Conservation (phyloP, 2,113 vertebrate species). For the Larimichthys crocea region DNA sequence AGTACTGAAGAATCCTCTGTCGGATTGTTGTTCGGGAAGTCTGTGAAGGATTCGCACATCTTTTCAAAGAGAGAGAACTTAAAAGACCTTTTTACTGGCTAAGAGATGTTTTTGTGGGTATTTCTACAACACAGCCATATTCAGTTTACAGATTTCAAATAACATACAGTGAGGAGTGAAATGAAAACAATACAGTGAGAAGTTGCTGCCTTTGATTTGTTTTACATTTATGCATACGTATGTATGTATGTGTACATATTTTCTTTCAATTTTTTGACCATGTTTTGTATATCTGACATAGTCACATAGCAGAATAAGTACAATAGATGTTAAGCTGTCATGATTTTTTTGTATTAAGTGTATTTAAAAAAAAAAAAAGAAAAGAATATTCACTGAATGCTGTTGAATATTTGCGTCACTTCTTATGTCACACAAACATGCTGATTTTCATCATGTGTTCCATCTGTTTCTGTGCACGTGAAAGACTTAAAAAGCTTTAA, state of each 20-base stretch:
- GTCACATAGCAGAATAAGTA: neutral
- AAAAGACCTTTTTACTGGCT: neutral
- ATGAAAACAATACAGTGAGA: too few species aligned
- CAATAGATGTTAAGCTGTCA: neutral
- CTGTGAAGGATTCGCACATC: neutral
- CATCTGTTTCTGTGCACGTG: constrained; percentile 26
- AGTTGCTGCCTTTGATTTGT: neutral
- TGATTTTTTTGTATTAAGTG: neutral
- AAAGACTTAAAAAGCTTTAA: neutral
- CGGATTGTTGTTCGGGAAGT: neutral
- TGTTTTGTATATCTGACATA: neutral
- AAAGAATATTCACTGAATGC: neutral
- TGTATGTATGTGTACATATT: neutral
- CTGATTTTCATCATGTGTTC: constrained; percentile 6
- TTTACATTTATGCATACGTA: neutral
- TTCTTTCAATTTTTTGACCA: neutral
- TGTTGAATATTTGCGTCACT: neutral
- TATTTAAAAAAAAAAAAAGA: neutral
- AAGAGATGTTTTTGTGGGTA: neutral
- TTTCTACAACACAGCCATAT: neutral
- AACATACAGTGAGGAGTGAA: neutral
- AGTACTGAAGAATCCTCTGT: neutral
- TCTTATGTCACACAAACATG: neutral
- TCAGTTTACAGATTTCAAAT: neutral
- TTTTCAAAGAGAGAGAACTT: neutral